Evolutionary conservation across 2,113 vertebrate species (phyloP).

Genomic region (Onychostoma macrolepis): DNA sequence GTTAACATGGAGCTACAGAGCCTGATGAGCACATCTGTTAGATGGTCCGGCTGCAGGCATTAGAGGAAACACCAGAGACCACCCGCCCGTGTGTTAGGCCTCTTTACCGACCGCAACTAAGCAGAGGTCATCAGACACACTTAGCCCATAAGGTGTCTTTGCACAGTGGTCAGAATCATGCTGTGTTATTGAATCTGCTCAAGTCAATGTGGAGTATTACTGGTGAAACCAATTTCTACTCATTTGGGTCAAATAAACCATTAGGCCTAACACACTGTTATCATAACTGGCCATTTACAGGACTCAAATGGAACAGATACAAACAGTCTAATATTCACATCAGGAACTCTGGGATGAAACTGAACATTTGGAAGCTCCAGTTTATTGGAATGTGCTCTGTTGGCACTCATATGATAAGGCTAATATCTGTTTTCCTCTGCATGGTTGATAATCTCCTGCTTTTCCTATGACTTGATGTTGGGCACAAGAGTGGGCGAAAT

Average conservation of each 20-base stretch:
- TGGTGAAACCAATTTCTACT: neutral
- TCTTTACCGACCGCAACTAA: conserved; percentile 45
- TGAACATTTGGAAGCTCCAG: neutral
- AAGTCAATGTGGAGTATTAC: neutral
- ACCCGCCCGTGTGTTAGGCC: conserved; percentile 41
- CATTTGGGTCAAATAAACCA: conserved; percentile 18
- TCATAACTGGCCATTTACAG: neutral
- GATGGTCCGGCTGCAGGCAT: conserved; percentile 20
- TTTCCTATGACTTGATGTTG: conserved; percentile 3
- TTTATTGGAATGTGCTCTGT: neutral
- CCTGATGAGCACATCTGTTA: conserved; percentile 38
- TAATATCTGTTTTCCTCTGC: neutral
- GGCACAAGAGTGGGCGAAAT: conserved; percentile 41
- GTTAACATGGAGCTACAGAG: conserved; percentile 6
- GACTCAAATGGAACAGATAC: neutral
- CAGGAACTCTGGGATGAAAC: neutral
- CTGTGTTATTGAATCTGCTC: neutral
- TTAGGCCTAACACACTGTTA: neutral
- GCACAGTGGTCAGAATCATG: neutral
- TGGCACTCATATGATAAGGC: neutral
- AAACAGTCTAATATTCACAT: neutral
- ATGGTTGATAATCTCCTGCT: neutral
- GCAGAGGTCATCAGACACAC: conserved; percentile 56
- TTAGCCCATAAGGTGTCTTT: conserved; percentile 50
- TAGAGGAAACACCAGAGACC: conserved; percentile 40